Base-by-base conservation (phyloP, 2,888 invertebrate species). In the Volucella zonaria region DNA sequence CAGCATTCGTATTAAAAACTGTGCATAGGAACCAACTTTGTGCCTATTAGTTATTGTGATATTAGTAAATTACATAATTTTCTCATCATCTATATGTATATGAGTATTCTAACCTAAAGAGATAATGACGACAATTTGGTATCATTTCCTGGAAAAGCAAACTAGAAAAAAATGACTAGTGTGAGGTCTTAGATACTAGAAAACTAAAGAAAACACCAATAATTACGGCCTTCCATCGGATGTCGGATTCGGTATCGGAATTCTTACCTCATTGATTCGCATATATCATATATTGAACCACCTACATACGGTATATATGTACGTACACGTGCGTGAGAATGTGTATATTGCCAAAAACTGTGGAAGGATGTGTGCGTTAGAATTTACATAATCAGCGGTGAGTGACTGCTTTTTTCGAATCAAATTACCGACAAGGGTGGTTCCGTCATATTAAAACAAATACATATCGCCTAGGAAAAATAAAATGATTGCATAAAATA, bases 341-440 rank as follows among this genome's bases (percentile, higher is more conserved):
- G 31, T 6, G 31, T 31, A 31, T 6, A 31, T 31, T 31, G 31
- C 6, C 31, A 31, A 31, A 31, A 31, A 31, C 1, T 59, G 8
- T 38, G 58, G 40, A 15, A 15, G 56, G 15, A 45, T 64, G 62
- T 56, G 15, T 52, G 74, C 38, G 58, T 58, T 49, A 14, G 74
- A 66, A 75, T 75, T 66, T 23, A 58, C 42, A 47, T 66, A 58
- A 75, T 66, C 66, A 66, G 40, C 66, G 66, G 66, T 75, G 42
- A 75, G 56, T 64, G 54, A 47, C 15, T 49, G 3, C 4, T n/a
- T n/a, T 15, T 49, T 58, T 58, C 66, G 31, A 75, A 75, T 75
- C 49, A 31, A 75, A 75, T 75, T 75, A 75, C 31, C 15, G 45
- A 31, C 12, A 23, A 42, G 15, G 31, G 31, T 31, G 31, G 31